Evolutionary conservation across 2,113 vertebrate genomes (phyloP).

Genomic region (Cyprinodon tularosa): DNA sequence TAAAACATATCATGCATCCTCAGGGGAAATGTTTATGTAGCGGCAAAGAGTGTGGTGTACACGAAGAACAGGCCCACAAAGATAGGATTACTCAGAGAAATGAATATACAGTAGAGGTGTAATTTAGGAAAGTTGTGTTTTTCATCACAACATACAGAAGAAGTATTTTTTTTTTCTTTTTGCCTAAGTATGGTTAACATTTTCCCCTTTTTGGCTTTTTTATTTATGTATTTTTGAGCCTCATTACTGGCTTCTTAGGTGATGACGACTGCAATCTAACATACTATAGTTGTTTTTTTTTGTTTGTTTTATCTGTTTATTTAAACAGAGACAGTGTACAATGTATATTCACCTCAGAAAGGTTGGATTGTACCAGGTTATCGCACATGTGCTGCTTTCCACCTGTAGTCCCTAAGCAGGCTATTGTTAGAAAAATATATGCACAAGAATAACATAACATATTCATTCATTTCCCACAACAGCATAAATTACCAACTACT

Average conservation of each 20-base stretch:
- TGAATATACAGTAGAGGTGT: constrained; percentile 2
- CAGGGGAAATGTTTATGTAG: constrained; percentile 32
- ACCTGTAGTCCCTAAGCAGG: too few relatives aligned
- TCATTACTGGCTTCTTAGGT: not conserved
- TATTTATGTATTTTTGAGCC: not conserved
- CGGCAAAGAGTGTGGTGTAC: constrained; percentile 19
- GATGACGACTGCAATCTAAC: not conserved
- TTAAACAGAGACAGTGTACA: too few relatives aligned
- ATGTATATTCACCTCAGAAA: too few relatives aligned
- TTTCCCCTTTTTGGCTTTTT: not conserved
- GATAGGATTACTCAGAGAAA: constrained; percentile 21
- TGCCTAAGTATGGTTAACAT: constrained; percentile 32
- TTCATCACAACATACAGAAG: not conserved
- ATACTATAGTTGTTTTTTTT: too few relatives aligned
- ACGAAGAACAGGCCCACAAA: constrained; percentile 28
- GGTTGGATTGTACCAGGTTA: too few relatives aligned
- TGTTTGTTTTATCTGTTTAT: too few relatives aligned
- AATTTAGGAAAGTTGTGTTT: not conserved
- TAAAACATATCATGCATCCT: constrained; percentile 46
- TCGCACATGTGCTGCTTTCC: too few relatives aligned
- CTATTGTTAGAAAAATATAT: too few relatives aligned
- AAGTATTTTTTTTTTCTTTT: not conserved
- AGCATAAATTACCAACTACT: too few relatives aligned
- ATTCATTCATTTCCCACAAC: too few relatives aligned
- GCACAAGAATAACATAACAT: too few relatives aligned